Conservation (phyloP, 2,888 invertebrate genomes). For the Tineola bisselliella region DNA sequence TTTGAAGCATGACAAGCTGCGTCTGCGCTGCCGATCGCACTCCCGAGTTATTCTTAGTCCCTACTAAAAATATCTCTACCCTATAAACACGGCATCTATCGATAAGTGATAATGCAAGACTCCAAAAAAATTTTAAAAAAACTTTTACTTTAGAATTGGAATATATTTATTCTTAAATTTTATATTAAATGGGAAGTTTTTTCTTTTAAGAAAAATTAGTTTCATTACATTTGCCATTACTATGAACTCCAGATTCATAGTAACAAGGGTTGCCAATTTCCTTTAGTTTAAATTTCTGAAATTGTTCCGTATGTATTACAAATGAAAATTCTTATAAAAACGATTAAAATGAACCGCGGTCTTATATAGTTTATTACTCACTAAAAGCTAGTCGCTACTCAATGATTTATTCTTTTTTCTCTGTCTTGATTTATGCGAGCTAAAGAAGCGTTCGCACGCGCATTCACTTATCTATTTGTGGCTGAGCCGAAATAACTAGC, state of each 20-base stretch:
- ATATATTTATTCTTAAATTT: too few species aligned
- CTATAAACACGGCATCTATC: constrained; percentile 3
- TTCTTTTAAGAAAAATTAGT: too few species aligned
- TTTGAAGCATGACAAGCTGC: constrained; percentile 24
- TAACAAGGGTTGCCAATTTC: too few species aligned
- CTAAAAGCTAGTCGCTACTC: constrained; percentile 30
- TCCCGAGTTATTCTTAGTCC: constrained; percentile 14
- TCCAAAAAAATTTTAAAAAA: too few species aligned
- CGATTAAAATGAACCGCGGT: constrained; percentile 24
- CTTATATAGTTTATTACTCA: constrained; percentile 26
- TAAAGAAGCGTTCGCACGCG: constrained; percentile 39
- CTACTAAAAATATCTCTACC: constrained; percentile 11
- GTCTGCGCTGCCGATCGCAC: constrained; percentile 20
- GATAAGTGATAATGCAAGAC: too few species aligned
- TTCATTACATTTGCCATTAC: too few species aligned
- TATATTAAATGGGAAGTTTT: too few species aligned
- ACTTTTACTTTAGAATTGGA: too few species aligned
- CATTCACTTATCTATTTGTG: constrained; percentile 43
- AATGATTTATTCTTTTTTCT: constrained; percentile 39
- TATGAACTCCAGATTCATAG: too few species aligned
- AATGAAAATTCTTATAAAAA: background rate
- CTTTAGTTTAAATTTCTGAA: too few species aligned
- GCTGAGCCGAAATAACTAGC: constrained; percentile 45
- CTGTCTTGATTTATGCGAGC: constrained; percentile 35
- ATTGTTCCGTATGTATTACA: background rate